Conservation (phyloP, 2,888 invertebrate species). For the Bruchidius siliquastri region DNA sequence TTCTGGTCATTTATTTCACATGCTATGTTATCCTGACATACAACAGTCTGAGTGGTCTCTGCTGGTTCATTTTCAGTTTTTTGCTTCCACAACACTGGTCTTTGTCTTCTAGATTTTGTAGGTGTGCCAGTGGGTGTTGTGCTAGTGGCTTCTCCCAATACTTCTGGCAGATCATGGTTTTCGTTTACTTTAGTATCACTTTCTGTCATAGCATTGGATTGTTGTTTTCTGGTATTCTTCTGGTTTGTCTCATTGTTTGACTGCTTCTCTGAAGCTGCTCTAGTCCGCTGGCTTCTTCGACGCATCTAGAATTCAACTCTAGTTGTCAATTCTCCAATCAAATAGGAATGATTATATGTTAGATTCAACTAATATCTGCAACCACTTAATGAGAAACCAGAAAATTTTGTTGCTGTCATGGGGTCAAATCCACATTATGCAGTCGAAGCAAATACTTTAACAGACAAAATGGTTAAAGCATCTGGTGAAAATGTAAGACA, state of each 20-base stretch:
- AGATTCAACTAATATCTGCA: too few relatives aligned
- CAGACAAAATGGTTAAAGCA: too few relatives aligned
- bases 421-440: too few relatives aligned
- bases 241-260: background rate
- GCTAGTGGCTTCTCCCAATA: background rate
- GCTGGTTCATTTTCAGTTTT: background rate
- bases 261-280: background rate
- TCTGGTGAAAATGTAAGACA: too few relatives aligned
- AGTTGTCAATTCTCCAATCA: too few relatives aligned
- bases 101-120: background rate
- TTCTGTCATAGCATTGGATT: slow-evolving; percentile 10
- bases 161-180: slow-evolving; percentile 4
- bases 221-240: slow-evolving; percentile 8
- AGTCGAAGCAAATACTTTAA: too few relatives aligned
- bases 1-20: background rate
- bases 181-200: slow-evolving; percentile 1
- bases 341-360: too few relatives aligned
- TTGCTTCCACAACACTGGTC: background rate
- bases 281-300: background rate
- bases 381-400: too few relatives aligned
- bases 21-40: background rate
- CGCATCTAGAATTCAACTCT: background rate
- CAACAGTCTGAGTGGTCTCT: background rate
- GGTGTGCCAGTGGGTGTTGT: background rate
- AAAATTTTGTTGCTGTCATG: too few relatives aligned